phyloP scores from a whole-genome alignment of 2,113 vertebrate species.

The Ia io region DNA sequence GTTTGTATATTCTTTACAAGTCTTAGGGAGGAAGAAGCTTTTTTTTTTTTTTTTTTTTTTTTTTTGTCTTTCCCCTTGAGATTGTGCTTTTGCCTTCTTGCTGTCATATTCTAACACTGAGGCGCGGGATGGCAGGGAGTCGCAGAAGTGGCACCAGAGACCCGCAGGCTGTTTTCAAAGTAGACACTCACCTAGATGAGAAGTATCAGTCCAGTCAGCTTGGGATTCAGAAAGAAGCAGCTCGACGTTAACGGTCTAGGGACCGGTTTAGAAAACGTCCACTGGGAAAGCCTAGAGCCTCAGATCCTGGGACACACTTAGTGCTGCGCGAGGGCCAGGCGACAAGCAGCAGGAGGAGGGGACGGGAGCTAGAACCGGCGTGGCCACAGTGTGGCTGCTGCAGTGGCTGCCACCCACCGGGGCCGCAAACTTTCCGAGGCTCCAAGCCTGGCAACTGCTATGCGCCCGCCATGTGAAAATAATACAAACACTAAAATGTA shows the following conservation, averaged over 20 bases:
- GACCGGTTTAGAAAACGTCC: neutral
- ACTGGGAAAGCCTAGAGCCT: neutral
- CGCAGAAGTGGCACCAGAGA: neutral
- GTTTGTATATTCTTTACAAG: neutral
- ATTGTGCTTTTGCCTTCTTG: neutral
- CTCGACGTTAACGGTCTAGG: neutral
- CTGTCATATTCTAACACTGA: neutral
- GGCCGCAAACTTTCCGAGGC: neutral
- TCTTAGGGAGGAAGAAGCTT: neutral
- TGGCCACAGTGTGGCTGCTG: neutral
- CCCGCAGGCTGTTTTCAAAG: neutral
- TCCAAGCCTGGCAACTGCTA: neutral
- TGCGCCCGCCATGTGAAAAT: neutral
- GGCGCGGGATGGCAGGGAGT: neutral
- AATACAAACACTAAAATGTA: neutral
- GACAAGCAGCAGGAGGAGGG: neutral
- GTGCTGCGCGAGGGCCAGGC: neutral
- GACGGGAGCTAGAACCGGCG: neutral
- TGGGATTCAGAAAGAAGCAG: neutral
- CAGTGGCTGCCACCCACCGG: neutral
- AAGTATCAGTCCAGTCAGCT: neutral
- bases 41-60: accelerated
- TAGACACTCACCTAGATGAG: neutral
- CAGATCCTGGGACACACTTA: neutral
- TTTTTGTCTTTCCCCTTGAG: accelerated